Evolutionary conservation across 2,888 invertebrate species (phyloP).

Genomic region (Rhagium mordax): DNA sequence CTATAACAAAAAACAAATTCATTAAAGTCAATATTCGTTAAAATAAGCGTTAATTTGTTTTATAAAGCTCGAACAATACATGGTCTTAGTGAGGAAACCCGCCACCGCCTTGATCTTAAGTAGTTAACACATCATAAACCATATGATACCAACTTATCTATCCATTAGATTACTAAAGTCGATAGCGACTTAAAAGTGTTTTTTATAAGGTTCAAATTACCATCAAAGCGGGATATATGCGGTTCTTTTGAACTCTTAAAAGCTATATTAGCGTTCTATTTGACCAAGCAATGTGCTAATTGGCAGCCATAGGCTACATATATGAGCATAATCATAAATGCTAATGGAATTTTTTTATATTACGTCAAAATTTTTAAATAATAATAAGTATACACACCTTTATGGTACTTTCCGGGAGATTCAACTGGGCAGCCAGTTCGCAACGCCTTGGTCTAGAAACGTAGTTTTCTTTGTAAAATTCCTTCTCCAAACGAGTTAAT

Average conservation of each 20-base stretch:
- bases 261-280: constrained; percentile 67
- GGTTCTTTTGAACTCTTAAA: constrained; percentile 61
- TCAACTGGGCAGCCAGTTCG: constrained; percentile 93
- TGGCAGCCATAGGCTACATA: constrained; percentile 45
- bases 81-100: constrained; percentile 32
- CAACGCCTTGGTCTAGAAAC: constrained; percentile 95
- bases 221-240: constrained; percentile 47
- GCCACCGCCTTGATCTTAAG: constrained; percentile 62
- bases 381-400: constrained; percentile 78
- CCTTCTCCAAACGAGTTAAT: constrained; percentile 91
- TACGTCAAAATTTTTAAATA: constrained; percentile 19
- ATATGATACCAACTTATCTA: constrained; percentile 67
- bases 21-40: constrained; percentile 18
- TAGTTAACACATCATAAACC: constrained; percentile 68
- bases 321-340: constrained; percentile 46
- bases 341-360: constrained; percentile 46
- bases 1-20: constrained; percentile 71
- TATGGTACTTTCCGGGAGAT: constrained; percentile 97
- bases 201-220: constrained; percentile 59
- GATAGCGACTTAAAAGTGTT: constrained; percentile 42
- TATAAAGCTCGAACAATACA: constrained; percentile 43
- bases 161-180: constrained; percentile 65
- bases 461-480: constrained; percentile 97
- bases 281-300: constrained; percentile 66
- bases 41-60: constrained; percentile 40